Conservation (phyloP, 2,113 vertebrate species). For the Anas platyrhynchos region DNA sequence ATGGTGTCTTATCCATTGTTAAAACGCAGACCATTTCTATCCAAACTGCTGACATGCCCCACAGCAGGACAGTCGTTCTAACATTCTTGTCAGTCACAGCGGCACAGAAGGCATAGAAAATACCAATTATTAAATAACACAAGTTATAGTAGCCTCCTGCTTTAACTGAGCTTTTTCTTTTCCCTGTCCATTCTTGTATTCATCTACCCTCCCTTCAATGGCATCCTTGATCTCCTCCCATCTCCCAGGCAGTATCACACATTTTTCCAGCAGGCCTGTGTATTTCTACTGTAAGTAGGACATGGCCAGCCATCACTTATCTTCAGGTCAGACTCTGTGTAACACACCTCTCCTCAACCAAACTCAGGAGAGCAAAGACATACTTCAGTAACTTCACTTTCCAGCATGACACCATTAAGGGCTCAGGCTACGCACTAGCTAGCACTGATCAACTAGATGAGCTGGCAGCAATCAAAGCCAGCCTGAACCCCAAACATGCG, state of each 20-base stretch:
- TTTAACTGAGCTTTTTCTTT: not conserved
- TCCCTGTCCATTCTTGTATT: not conserved
- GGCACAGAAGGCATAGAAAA: not conserved
- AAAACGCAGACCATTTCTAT: slow-evolving; percentile 17
- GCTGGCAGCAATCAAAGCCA: not conserved
- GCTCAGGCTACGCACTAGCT: not conserved
- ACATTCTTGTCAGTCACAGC: slow-evolving; percentile 24
- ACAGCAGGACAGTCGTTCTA: slow-evolving; percentile 44
- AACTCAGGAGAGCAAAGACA: accelerated
- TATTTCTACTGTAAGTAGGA: not conserved
- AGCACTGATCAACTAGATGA: not conserved
- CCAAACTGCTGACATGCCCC: slow-evolving; percentile 34
- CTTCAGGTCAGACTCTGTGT: not conserved
- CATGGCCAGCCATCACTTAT: not conserved
- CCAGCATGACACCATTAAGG: not conserved
- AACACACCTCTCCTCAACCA: not conserved
- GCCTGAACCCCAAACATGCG: not conserved
- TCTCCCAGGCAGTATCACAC: not conserved
- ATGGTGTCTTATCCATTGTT: slow-evolving; percentile 34
- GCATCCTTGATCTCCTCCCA: not conserved
- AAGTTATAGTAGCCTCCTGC: not conserved
- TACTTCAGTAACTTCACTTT: not conserved
- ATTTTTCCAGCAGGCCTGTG: not conserved
- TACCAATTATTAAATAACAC: not conserved
- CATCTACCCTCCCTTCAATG: not conserved